Percentiles rank a stretch among this genome's conserved stretches.
Conservation (phyloP, 2,888 invertebrate genomes). For the Ecliptopera silaceata region DNA sequence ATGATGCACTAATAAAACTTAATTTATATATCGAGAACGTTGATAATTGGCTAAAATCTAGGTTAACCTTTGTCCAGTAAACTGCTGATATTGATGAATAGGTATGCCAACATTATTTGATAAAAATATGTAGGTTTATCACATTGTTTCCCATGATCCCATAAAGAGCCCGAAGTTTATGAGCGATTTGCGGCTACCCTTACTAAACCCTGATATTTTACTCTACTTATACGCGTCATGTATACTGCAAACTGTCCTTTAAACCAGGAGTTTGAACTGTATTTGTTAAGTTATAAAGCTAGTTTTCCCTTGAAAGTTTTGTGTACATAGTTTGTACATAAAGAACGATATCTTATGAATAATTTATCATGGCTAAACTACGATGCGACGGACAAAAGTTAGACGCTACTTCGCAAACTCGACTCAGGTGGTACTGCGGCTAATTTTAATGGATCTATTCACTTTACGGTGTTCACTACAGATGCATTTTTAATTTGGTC, state of each 20-base stretch:
- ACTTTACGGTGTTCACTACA: conserved; percentile 25
- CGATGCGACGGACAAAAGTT: conserved; percentile 36
- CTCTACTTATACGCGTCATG: background rate
- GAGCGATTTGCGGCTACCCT: conserved; percentile 34
- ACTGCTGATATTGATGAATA: background rate
- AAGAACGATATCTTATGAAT: conserved; percentile 34
- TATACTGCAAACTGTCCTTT: background rate
- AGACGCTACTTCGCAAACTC: conserved; percentile 30
- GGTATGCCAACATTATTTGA: conserved; percentile 23
- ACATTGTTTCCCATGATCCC: conserved; percentile 31
- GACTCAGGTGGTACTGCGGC: conserved; percentile 39
- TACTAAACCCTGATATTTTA: conserved; percentile 28
- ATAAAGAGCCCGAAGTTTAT: conserved; percentile 33
- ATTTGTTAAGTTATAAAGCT: background rate
- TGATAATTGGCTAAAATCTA: no score
- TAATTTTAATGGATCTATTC: conserved; percentile 43
- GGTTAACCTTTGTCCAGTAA: background rate
- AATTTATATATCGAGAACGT: no score
- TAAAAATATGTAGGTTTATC: conserved; percentile 34
- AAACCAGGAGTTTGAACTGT: conserved; percentile 14
- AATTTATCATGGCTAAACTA: conserved; percentile 41
- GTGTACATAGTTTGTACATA: conserved; percentile 22
- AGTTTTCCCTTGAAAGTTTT: background rate
- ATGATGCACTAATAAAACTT: no score
- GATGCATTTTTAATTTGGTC: conserved; percentile 5